Base-by-base conservation (phyloP, 37 sponge, comb jelly and placozoan species). In the Tethya wilhelma region DNA sequence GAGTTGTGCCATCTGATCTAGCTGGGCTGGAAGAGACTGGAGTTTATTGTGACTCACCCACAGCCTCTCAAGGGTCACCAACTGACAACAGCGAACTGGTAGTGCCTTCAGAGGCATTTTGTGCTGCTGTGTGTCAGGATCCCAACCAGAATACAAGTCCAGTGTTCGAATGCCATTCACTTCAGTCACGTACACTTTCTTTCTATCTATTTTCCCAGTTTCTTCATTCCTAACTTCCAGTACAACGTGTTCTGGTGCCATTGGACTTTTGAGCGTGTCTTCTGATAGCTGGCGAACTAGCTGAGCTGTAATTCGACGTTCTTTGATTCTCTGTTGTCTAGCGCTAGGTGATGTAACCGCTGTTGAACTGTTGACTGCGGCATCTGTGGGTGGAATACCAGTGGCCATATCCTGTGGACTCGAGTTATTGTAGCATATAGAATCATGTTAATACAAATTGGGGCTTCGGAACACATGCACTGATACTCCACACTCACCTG, bases 111-210 rank as follows among this genome's bases (percentile, higher is more conserved):
- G 76, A 11, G 84, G 83, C 0, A 79, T 30, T 37, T 85, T 81
- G 45, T 79, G 69, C 46, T 81, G 40, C 17, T 71, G 64, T 3
- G 59, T 77, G 9, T 77, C 87, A 33, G 87, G 83, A 29, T 69
- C 66, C 75, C 86, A 86, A 25, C 89, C 89, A 2, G 85, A 84
- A 69, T 93, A 88, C n/a, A 93, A 68, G 40, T 93, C 93, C 26
- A 92, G 74, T 23, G 82, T 85, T 55, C 43, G 63, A 28, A 44
- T 88, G 30, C 93, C 89, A 34, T 75, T 85, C 39, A 88, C 86
- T 29, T 88, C 78, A n/a, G 75, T 87, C 30, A 93, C 93, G 66
- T 88, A 88, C 25, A 88, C 90, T 1, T 14, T 79, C 70, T 79
- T 83, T 5, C 26, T 45, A 6, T 49, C 36, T 0, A 45, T 25